phyloP scores from a whole-genome alignment of 2,888 invertebrate genomes.

The Phyllotreta cruciferae region DNA sequence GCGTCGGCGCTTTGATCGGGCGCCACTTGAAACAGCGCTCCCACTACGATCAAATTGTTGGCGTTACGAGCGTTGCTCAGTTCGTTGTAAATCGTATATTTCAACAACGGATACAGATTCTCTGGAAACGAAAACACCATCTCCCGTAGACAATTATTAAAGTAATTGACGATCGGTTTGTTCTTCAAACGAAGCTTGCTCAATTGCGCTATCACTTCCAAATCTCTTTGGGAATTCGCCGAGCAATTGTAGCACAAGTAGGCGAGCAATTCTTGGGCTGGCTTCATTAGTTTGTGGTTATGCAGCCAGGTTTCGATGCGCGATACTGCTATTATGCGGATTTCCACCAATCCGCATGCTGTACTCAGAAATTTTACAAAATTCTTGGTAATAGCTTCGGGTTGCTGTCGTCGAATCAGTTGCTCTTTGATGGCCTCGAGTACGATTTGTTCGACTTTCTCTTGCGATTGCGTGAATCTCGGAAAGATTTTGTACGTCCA shows the following conservation, averaged over 20 bases:
- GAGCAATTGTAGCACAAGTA: slow-evolving; percentile 91
- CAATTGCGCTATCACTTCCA: slow-evolving; percentile 77
- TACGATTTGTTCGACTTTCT: slow-evolving; percentile 80
- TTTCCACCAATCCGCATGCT: slow-evolving; percentile 86
- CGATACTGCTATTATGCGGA: slow-evolving; percentile 78
- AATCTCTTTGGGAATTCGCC: slow-evolving; percentile 68
- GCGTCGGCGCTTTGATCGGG: slow-evolving; percentile 83
- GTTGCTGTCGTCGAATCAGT: slow-evolving; percentile 81
- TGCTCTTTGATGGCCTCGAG: slow-evolving; percentile 89
- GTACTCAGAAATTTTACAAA: slow-evolving; percentile 85
- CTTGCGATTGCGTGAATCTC: slow-evolving; percentile 69
- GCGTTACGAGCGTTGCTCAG: slow-evolving; percentile 90
- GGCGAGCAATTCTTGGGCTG: slow-evolving; percentile 90
- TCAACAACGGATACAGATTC: slow-evolving; percentile 83
- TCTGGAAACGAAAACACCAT: slow-evolving; percentile 85
- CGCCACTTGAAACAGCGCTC: slow-evolving; percentile 85
- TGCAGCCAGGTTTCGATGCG: slow-evolving; percentile 93
- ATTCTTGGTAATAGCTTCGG: slow-evolving; percentile 87
- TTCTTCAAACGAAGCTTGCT: slow-evolving; percentile 93
- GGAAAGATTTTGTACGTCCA: slow-evolving; percentile 62
- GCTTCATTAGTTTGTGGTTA: slow-evolving; percentile 91
- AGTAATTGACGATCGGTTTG: slow-evolving; percentile 89
- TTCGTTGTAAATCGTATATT: slow-evolving; percentile 94
- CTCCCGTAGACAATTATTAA: slow-evolving; percentile 87
- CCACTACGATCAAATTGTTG: slow-evolving; percentile 92